Percentiles rank a stretch among this genome's conserved stretches.
phyloP scores from a whole-genome alignment of 2,888 invertebrate species.

The Nesidiocoris tenuis region DNA sequence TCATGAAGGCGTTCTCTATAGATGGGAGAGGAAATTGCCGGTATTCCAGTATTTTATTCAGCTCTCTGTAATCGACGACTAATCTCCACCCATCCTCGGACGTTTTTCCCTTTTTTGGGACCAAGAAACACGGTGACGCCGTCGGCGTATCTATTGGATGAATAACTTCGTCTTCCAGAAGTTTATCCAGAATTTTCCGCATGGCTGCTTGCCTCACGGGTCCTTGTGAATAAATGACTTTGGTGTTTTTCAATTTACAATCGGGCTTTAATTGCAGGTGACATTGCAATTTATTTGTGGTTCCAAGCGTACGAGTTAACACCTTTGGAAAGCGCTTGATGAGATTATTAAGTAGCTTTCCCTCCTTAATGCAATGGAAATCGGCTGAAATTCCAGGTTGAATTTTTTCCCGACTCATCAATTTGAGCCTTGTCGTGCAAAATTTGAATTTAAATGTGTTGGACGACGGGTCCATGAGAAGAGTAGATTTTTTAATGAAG shows the following conservation, averaged over 20 bases:
- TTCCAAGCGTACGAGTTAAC: constrained; percentile 3
- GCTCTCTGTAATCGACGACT: constrained; percentile 48
- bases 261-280: constrained; percentile 7
- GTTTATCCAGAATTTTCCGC: constrained; percentile 8
- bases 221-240: constrained; percentile 17
- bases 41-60: constrained; percentile 12
- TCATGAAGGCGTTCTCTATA: not conserved
- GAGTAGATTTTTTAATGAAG: not conserved
- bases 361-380: no score
- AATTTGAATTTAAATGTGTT: constrained; percentile 12
- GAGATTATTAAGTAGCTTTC: not conserved
- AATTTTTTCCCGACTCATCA: constrained; percentile 10
- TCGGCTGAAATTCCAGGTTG: constrained; percentile 3
- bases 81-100: not conserved
- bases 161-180: constrained; percentile 20
- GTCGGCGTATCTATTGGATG: constrained; percentile 13
- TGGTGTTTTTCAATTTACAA: not conserved
- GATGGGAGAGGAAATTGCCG: not conserved
- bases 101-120: constrained; percentile 14
- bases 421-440: not conserved
- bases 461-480: constrained; percentile 14
- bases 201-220: constrained; percentile 2
- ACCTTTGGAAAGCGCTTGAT: constrained; percentile 4
- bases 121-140: constrained; percentile 22
- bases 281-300: constrained; percentile 3